A percentile compares a stretch with the other conserved stretches of the same genome.
phyloP scores from a whole-genome alignment of 2,797 vertebrate genomes.

The Sciurus carolinensis region DNA sequence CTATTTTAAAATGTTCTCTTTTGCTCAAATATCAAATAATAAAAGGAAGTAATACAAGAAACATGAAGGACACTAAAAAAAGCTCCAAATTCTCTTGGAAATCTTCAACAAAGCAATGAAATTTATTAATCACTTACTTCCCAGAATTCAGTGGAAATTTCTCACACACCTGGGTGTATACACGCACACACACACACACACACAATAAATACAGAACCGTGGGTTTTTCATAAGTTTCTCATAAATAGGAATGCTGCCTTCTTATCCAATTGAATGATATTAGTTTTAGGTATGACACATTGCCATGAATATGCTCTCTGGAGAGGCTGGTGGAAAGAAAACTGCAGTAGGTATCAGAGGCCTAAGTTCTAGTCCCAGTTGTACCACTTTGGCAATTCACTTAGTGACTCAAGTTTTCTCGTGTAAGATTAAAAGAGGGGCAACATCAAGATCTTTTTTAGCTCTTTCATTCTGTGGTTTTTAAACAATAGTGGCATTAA shows the following conservation, averaged over 20 bases:
- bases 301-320: background rate
- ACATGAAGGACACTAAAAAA: background rate
- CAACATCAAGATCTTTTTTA: background rate
- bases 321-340: background rate
- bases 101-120: background rate
- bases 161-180: background rate
- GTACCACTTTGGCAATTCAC: background rate
- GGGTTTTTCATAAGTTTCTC: background rate
- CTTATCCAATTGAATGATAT: background rate
- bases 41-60: background rate
- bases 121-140: background rate
- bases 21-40: background rate
- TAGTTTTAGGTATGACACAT: background rate
- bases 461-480: background rate
- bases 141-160: background rate
- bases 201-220: background rate
- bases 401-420: background rate
- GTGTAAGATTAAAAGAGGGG: background rate
- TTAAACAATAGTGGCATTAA: slow-evolving; percentile 1
- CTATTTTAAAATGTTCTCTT: background rate
- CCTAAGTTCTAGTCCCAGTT: background rate
- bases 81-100: background rate
- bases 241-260: background rate
- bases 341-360: background rate
- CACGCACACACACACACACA: background rate